phyloP scores from a whole-genome alignment of 1,140 invertebrate species.

The Halesus radiatus region DNA sequence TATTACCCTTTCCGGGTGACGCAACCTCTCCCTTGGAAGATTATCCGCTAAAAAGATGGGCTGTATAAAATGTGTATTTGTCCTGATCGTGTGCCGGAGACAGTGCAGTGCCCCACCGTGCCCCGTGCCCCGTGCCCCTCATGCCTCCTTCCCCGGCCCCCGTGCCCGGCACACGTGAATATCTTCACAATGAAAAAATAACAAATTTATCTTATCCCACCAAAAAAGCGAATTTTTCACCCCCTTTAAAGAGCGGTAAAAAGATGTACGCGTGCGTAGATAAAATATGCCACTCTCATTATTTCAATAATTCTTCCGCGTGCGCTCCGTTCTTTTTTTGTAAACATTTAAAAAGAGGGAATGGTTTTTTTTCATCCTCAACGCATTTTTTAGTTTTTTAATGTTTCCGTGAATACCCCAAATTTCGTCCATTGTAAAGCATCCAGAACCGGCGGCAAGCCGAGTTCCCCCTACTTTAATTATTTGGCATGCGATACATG shows the following conservation, averaged over 20 bases:
- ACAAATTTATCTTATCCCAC: constrained; percentile 47
- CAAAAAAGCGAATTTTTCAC: constrained; percentile 39
- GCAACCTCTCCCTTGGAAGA: constrained; percentile 22
- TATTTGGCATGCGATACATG: constrained; percentile 44
- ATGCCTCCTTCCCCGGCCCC: background rate
- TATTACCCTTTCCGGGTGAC: constrained; percentile 24
- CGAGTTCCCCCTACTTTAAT: constrained; percentile 41
- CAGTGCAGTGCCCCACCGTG: constrained; percentile 3
- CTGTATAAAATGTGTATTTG: constrained; percentile 20
- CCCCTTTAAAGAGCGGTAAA: constrained; percentile 42
- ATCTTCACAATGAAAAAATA: constrained; percentile 37
- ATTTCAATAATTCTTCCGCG: constrained; percentile 53
- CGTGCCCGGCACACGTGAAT: constrained; percentile 32
- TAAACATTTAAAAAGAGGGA: constrained; percentile 50
- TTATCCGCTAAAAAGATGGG: constrained; percentile 24
- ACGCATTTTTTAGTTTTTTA: constrained; percentile 49
- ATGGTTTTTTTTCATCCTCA: constrained; percentile 45
- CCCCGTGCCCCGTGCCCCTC: background rate
- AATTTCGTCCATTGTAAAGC: constrained; percentile 37
- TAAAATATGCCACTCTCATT: constrained; percentile 55
- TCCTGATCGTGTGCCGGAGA: constrained; percentile 37
- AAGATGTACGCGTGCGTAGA: constrained; percentile 54
- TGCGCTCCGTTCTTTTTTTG: constrained; percentile 46
- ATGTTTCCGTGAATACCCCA: constrained; percentile 35
- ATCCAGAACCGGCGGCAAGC: constrained; percentile 25